Base-by-base conservation (phyloP, 2,797 vertebrate species). In the Champsocephalus esox region DNA sequence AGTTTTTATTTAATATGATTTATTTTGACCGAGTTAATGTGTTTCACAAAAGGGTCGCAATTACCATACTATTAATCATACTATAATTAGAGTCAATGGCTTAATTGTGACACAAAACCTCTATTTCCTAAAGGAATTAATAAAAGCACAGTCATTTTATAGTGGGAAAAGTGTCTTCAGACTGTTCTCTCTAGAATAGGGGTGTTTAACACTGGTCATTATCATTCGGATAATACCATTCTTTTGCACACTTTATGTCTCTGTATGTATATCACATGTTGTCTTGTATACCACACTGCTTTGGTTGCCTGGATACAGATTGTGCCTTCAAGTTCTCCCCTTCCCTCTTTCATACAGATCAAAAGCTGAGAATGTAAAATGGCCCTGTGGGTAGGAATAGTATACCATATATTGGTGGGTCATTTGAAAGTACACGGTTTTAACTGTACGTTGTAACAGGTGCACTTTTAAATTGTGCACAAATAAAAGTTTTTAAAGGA, bases 21-120 rank as follows among this genome's bases (percentile, higher is more conserved):
- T 90, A 93, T 93, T 93, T 88, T 83, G 87, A 90, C 84, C 80
- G 64, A 85, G 65, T 86, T 93, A 91, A 94, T 94, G 83, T 89
- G 93, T 90, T 91, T 87, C 89, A 83, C 86, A 13, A 60, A 95
- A 89, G 85, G 56, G 54, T 92, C 66, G 65, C 88, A 95, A 96
- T 96, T 95, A 95, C 84, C 91, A 92, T 92, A 92, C 89, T 87
- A 95, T 96, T 96, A 96, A 96, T 96, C 94, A 95, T 73, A 92
- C 92, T 91, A 94, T 96, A 96, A 96, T 96, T 96, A 94, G 89
- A 93, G 90, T 92, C 91, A 62, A 57, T 84, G 88, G 76, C 88
- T 96, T 91, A 93, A 90, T 86, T 94, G 91, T 93, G 93, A 88
- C 88, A 94, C 93, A 82, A 93, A 91, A 87, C 87, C 93, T 93